Evolutionary conservation across 2,888 invertebrate genomes (phyloP), one percentile per base, ranked within the genome.

Genomic region (Tethea ocularis): DNA sequence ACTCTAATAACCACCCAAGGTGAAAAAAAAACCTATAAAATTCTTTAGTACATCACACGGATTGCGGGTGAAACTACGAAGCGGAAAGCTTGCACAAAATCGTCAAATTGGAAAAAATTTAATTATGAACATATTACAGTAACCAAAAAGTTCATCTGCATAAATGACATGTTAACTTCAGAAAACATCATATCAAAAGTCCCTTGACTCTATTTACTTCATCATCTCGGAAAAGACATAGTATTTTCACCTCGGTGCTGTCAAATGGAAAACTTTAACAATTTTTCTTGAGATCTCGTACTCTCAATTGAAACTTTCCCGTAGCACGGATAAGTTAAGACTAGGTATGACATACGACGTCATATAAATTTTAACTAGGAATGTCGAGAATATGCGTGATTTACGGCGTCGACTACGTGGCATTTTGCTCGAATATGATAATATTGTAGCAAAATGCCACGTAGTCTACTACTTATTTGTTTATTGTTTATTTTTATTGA

Each of bases 271-370:
- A 67, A 84, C 77, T 85, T 82, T 77, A 66, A 66, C 72, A 74
- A 78, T 78, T 79, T 80, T 75, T 75, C 73, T 77, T 71, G 58
- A 66, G 67, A 67, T 66, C 66, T n/a, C 66, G 66, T 66, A 73
- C 61, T 74, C 72, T 71, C 77, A 72, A 79, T 79, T 78, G 78
- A 80, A 85, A 85, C 74, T 85, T 82, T 71, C 61, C 51, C 63
- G 60, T 64, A 60, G 59, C 62, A 61, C 66, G 68, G 63, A 67
- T 74, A 77, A 81, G 74, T 74, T 75, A 67, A 74, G 66, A 75
- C 69, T 77, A 81, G 74, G 73, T 75, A 67, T 74, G 66, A 75
- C 69, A 73, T 74, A 77, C 69, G 67, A 67, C 58, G 64, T 58
- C 38, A 61, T 71, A 71, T 65, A 74, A 68, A 71, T 64, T 65